These are phyloP conservation scores for Chauna torquata DNA, from an alignment of 2,113 vertebrate species.

Conservation along the genomic window DNA sequence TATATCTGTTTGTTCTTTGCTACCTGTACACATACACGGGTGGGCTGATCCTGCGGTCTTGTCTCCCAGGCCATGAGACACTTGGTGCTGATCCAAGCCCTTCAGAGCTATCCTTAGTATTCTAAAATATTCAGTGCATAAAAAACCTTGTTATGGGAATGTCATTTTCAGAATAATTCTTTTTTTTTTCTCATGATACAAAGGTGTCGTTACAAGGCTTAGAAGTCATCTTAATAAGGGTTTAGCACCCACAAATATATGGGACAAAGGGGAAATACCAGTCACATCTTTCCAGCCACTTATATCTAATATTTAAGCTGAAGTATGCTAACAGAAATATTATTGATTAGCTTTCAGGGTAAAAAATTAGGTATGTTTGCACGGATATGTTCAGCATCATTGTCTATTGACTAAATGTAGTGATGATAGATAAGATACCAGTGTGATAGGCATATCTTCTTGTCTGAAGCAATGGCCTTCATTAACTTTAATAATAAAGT, in stretches of 20 bases:
- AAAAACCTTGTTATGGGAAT: background rate
- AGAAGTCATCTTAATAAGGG: background rate
- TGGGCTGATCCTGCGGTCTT: background rate
- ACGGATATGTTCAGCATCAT: constrained; percentile 57
- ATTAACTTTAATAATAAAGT: constrained; percentile 15
- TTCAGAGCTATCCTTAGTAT: background rate
- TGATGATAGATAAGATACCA: constrained; percentile 50
- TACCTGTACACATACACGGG: fast-evolving
- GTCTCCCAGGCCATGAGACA: fast-evolving
- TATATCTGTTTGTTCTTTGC: background rate
- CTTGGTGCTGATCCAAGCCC: background rate
- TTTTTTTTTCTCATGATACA: background rate
- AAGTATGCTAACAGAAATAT: constrained; percentile 32
- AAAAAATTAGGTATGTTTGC: constrained; percentile 52
- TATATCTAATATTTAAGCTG: background rate
- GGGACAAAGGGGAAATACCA: background rate
- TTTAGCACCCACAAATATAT: background rate
- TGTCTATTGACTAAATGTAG: constrained; percentile 61
- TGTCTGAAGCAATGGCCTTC: constrained; percentile 8
- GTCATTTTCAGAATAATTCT: background rate
- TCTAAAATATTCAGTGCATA: background rate
- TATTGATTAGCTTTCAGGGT: constrained; percentile 70
- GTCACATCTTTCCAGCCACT: background rate
- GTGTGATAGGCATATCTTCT: background rate
- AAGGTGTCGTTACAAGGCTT: background rate